Evolutionary conservation across 2,888 invertebrate species (phyloP), one percentile per base, ranked within the genome.

Genomic region (Polyommatus icarus): DNA sequence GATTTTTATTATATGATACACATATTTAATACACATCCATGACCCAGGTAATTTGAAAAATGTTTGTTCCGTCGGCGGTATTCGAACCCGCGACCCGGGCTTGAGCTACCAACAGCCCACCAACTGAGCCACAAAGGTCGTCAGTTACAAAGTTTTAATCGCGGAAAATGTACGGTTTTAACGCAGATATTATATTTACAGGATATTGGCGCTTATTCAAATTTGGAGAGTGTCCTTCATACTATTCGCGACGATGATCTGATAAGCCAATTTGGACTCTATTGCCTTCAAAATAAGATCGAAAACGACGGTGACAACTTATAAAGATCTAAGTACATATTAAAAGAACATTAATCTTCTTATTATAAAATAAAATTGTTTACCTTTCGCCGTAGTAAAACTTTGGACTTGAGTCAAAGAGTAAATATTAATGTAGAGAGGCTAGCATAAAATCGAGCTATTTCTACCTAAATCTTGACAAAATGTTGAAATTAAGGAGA

Each of bases 131-230:
- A n/a, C n/a, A n/a, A n/a, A n/a, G n/a, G n/a, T n/a, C n/a, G n/a
- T n/a, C n/a, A n/a, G n/a, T n/a, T n/a, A n/a, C n/a, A n/a, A n/a
- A n/a, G n/a, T n/a, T n/a, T n/a, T n/a, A n/a, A n/a, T n/a, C n/a
- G n/a, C n/a, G n/a, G n/a, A n/a, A n/a, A n/a, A n/a, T n/a, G n/a
- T n/a, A n/a, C n/a, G n/a, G n/a, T 36, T 36, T 1, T 36, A 36
- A 36, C 7, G 8, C 7, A 1, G 36, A 7, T 36, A 36, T 36
- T 36, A 7, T 36, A 0, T 29, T 71, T 71, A 3, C 71, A 72
- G 71, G 71, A 72, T 72, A 72, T 72, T 72, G 71, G 71, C 71
- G 71, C 29, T 15, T 67, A 29, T 67, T 29, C 67, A 67, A 15
- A 29, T 29, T 15, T 29, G 67, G 67, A 67, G 67, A 67, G 0